phyloP scores from a whole-genome alignment of 2,888 invertebrate genomes.

The Eumerus sabulonum region DNA sequence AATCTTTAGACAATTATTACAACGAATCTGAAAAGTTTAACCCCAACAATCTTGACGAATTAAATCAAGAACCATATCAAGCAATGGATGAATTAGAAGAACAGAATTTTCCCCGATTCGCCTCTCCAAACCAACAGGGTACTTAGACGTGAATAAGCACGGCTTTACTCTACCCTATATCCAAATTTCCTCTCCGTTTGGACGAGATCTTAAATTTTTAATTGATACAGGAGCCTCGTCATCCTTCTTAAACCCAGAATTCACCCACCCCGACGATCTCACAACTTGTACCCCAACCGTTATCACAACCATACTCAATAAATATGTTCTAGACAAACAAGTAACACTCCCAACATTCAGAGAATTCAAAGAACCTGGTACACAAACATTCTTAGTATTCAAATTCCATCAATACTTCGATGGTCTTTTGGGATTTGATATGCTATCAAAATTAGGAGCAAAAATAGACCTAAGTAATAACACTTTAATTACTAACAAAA shows the following conservation, averaged over 20 bases:
- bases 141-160: slow-evolving; percentile 10
- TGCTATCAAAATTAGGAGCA: slow-evolving; percentile 3
- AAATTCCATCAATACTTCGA: slow-evolving; percentile 25
- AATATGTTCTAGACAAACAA: not conserved
- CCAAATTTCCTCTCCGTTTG: not conserved
- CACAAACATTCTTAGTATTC: slow-evolving; percentile 1
- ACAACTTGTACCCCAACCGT: not conserved
- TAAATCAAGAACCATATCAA: not conserved
- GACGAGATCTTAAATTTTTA: not conserved
- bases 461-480: slow-evolving; percentile 11
- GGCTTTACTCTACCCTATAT: not conserved
- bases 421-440: slow-evolving; percentile 2
- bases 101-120: not conserved
- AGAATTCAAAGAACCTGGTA: slow-evolving; percentile 6
- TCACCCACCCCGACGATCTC: not conserved
- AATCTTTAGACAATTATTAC: slow-evolving; percentile 9
- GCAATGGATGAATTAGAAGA: not conserved
- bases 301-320: not conserved
- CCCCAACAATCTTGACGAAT: not conserved
- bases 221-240: slow-evolving; percentile 7
- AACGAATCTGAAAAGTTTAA: not conserved
- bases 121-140: slow-evolving; percentile 14
- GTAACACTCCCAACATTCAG: not conserved
- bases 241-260: slow-evolving; percentile 2
- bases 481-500: slow-evolving; percentile 1